Evolutionary conservation across 2,797 vertebrate genomes (phyloP).

Genomic region (Lutjanus campechanus): DNA sequence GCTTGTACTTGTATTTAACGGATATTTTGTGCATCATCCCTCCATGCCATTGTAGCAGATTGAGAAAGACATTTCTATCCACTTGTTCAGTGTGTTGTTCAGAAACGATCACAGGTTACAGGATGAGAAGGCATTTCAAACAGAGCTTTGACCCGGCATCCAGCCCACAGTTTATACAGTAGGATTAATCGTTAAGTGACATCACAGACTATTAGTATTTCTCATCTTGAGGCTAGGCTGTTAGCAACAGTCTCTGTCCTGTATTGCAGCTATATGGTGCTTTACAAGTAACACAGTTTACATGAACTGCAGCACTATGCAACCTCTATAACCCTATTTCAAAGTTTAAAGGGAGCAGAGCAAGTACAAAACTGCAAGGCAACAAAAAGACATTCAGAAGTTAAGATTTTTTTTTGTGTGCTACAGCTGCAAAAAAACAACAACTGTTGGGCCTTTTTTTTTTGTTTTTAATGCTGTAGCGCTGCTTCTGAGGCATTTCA

Average conservation of each 20-base stretch:
- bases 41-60: slow-evolving; percentile 28
- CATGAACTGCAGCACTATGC: slow-evolving; percentile 60
- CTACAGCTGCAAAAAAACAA: slow-evolving; percentile 60
- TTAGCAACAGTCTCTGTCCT: slow-evolving; percentile 83
- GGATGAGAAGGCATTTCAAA: slow-evolving; percentile 53
- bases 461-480: slow-evolving; percentile 35
- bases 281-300: slow-evolving; percentile 68
- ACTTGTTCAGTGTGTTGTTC: slow-evolving; percentile 36
- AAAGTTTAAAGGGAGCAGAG: slow-evolving; percentile 74
- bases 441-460: slow-evolving; percentile 10
- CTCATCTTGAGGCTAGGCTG: slow-evolving; percentile 75
- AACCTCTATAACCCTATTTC: slow-evolving; percentile 60
- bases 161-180: slow-evolving; percentile 66
- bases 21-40: slow-evolving; percentile 66
- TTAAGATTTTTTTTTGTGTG: slow-evolving; percentile 68
- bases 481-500: slow-evolving; percentile 65
- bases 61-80: slow-evolving; percentile 25
- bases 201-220: slow-evolving; percentile 72
- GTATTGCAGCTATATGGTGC: slow-evolving; percentile 78
- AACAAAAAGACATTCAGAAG: slow-evolving; percentile 80
- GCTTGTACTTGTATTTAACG: slow-evolving; percentile 51
- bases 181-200: slow-evolving; percentile 59
- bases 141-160: slow-evolving; percentile 39
- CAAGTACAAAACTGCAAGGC: slow-evolving; percentile 79
- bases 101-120: slow-evolving; percentile 63